These are phyloP conservation scores for Melangyna quadrimaculata DNA, from an alignment of 2,888 invertebrate species.

Conservation along the genomic window DNA sequence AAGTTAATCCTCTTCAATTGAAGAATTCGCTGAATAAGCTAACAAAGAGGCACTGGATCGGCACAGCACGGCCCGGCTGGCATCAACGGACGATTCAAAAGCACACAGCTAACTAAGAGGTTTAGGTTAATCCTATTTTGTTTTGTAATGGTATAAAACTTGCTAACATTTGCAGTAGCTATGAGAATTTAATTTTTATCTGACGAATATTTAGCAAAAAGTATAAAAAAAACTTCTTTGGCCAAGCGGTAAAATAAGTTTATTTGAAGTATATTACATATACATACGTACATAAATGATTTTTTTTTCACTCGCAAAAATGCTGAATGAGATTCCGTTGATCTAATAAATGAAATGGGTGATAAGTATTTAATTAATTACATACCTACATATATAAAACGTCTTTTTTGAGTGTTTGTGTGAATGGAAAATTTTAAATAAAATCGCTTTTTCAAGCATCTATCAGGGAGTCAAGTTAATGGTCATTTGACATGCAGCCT, in stretches of 20 bases:
- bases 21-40: slow-evolving; percentile 59
- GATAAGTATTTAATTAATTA: too few species aligned
- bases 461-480: too few species aligned
- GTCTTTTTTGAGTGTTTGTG: too few species aligned
- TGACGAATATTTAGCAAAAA: background rate
- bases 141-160: slow-evolving; percentile 9
- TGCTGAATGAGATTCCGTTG: too few species aligned
- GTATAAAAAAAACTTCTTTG: background rate
- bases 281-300: too few species aligned
- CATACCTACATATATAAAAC: too few species aligned
- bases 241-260: background rate
- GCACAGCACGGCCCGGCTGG: background rate
- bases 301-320: too few species aligned
- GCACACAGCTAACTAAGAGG: slow-evolving; percentile 43
- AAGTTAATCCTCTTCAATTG: slow-evolving; percentile 54
- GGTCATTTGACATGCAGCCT: too few species aligned
- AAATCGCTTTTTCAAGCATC: too few species aligned
- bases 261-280: too few species aligned
- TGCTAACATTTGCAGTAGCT: slow-evolving; percentile 27
- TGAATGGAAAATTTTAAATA: too few species aligned
- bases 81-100: background rate
- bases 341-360: too few species aligned
- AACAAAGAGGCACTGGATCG: background rate
- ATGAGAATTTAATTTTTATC: background rate
- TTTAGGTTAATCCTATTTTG: slow-evolving; percentile 57